phyloP scores from a whole-genome alignment of 2,797 vertebrate species.

The Delichon dasypus region DNA sequence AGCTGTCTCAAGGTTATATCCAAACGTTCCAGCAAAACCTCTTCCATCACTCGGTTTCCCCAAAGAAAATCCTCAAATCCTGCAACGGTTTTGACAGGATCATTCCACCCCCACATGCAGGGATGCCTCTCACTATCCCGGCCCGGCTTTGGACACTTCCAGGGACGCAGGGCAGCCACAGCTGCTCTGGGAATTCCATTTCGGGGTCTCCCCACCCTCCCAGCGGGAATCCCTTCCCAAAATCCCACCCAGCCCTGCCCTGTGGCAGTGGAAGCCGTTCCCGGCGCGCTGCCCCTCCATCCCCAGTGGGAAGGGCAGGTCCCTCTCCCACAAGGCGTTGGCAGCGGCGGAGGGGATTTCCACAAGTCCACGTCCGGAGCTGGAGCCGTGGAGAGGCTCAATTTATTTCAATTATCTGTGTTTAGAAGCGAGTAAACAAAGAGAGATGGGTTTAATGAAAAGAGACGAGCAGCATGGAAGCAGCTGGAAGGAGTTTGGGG shows the following conservation, averaged over 20 bases:
- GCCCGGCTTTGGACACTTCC: rapidly evolving
- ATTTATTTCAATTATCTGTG: not conserved
- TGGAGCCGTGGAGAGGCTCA: not conserved
- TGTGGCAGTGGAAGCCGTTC: not conserved
- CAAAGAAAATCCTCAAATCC: rapidly evolving
- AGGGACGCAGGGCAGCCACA: not conserved
- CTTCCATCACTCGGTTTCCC: rapidly evolving
- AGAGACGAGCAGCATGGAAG: not conserved
- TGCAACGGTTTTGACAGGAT: rapidly evolving
- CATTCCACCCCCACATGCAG: not conserved
- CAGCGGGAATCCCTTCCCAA: not conserved
- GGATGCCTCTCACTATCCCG: not conserved
- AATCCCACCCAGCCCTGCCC: rapidly evolving
- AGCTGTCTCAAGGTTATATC: rapidly evolving
- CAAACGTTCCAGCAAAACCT: not conserved
- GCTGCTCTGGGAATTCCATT: no score
- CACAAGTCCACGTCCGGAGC: not conserved
- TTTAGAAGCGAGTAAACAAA: not conserved
- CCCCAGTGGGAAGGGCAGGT: not conserved
- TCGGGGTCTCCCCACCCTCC: no score
- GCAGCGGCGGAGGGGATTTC: not conserved
- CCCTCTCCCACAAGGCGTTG: rapidly evolving
- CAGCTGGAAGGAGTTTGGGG: not conserved
- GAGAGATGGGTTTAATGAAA: not conserved
- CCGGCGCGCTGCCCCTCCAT: no score